These are phyloP conservation scores for Seriola quinqueradiata DNA, from an alignment of 2,113 vertebrate species.

Conservation along the genomic window DNA sequence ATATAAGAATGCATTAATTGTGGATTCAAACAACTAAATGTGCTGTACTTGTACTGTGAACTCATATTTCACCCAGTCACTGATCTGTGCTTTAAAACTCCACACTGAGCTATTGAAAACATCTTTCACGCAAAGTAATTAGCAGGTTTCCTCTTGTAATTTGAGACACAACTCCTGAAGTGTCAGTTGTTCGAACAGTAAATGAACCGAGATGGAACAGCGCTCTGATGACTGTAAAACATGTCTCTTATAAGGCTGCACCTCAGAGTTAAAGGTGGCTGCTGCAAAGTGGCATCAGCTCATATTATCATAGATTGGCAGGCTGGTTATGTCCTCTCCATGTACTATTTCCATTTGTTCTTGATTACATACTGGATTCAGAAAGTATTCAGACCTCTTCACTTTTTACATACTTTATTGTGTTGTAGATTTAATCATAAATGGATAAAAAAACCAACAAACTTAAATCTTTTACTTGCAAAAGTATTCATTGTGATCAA, in stretches of 20 bases:
- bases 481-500: no score
- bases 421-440: neutral
- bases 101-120: conserved; percentile 39
- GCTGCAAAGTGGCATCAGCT: conserved; percentile 40
- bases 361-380: neutral
- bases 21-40: conserved; percentile 7
- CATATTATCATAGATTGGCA: conserved; percentile 11
- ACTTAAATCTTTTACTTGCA: no score
- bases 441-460: no score
- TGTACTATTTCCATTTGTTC: conserved; percentile 25
- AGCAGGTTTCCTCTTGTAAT: conserved; percentile 50
- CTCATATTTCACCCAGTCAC: conserved; percentile 36
- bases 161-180: conserved; percentile 33
- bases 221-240: conserved; percentile 26
- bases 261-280: conserved; percentile 19
- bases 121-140: conserved; percentile 55
- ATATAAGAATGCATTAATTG: neutral
- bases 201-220: conserved; percentile 47
- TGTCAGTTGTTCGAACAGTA: conserved; percentile 37
- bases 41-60: neutral
- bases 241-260: conserved; percentile 30
- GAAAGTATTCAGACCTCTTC: neutral
- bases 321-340: conserved; percentile 31
- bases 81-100: conserved; percentile 10
- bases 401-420: neutral